Evolutionary conservation across 2,797 vertebrate species (phyloP).

Genomic region (Cyprinella venusta): DNA sequence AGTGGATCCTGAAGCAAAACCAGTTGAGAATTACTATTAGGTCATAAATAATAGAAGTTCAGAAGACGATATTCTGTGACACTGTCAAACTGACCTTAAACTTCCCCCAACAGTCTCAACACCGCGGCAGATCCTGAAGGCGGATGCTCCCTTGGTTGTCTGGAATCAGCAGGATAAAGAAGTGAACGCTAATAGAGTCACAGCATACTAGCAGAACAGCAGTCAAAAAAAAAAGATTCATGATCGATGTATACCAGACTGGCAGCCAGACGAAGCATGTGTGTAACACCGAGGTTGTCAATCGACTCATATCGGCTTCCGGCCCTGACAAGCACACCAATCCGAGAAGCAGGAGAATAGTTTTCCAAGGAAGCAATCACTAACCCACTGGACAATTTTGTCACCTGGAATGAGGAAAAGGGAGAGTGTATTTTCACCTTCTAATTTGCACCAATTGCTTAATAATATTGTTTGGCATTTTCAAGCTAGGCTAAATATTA

Average conservation of each 20-base stretch:
- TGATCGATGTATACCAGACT: slow-evolving; percentile 80
- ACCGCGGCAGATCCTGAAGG: slow-evolving; percentile 92
- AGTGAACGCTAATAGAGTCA: slow-evolving; percentile 1
- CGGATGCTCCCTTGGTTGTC: slow-evolving; percentile 97
- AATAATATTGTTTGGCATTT: background rate
- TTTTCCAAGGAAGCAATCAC: slow-evolving; percentile 93
- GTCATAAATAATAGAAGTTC: background rate
- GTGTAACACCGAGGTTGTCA: slow-evolving; percentile 85
- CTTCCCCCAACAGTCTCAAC: slow-evolving; percentile 92
- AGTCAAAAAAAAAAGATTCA: background rate
- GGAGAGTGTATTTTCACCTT: background rate
- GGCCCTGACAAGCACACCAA: slow-evolving; percentile 89
- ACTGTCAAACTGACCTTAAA: slow-evolving; percentile 82
- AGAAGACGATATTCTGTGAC: background rate
- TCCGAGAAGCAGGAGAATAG: slow-evolving; percentile 88
- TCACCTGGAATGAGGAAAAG: slow-evolving; percentile 66
- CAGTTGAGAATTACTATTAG: background rate
- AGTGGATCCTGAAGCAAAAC: no score
- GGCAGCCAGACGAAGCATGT: slow-evolving; percentile 88
- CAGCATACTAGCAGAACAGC: background rate
- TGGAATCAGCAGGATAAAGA: slow-evolving; percentile 62
- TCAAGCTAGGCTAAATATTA: background rate
- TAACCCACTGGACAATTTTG: slow-evolving; percentile 89
- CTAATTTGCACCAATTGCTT: background rate
- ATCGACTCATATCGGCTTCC: slow-evolving; percentile 89